A percentile compares a stretch with the other conserved stretches of the same genome.
Conservation (phyloP, 2,797 vertebrate species). For the Poeciliopsis presidionis region DNA sequence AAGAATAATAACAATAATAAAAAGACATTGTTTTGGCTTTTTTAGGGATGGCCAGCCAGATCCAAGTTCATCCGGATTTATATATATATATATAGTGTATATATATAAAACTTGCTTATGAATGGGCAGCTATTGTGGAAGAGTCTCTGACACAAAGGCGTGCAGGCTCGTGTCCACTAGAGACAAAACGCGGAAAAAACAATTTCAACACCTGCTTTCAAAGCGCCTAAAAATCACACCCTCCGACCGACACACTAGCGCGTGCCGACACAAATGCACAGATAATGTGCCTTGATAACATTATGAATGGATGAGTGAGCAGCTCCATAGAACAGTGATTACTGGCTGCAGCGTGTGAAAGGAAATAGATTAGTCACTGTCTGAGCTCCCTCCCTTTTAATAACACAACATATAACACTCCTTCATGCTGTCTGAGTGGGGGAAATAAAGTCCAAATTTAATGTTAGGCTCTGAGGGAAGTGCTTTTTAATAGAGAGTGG, state of each 20-base stretch:
- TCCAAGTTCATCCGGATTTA: slow-evolving; percentile 38
- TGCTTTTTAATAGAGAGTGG: slow-evolving; percentile 44
- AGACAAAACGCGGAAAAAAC: slow-evolving; percentile 1
- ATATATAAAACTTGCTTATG: not conserved
- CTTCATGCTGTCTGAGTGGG: slow-evolving; percentile 67
- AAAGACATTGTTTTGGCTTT: not conserved
- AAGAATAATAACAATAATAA: not conserved
- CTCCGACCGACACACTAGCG: slow-evolving; percentile 20
- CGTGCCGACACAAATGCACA: slow-evolving; percentile 33
- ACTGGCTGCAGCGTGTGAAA: slow-evolving; percentile 68
- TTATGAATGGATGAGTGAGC: slow-evolving; percentile 74
- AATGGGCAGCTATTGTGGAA: not conserved
- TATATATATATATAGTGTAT: too few relatives aligned
- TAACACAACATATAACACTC: slow-evolving; percentile 71
- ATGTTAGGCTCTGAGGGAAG: slow-evolving; percentile 50
- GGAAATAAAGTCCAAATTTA: slow-evolving; percentile 54
- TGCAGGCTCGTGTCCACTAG: not conserved
- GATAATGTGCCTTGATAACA: slow-evolving; percentile 73
- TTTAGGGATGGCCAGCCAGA: not conserved
- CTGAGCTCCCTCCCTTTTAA: slow-evolving; percentile 71
- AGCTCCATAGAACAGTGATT: slow-evolving; percentile 70
- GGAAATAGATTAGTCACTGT: slow-evolving; percentile 78
- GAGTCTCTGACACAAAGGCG: not conserved
- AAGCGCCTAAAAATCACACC: slow-evolving; percentile 39
- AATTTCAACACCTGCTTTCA: slow-evolving; percentile 49